phyloP scores from a whole-genome alignment of 1,140 invertebrate genomes.

The Chelonus insularis region DNA sequence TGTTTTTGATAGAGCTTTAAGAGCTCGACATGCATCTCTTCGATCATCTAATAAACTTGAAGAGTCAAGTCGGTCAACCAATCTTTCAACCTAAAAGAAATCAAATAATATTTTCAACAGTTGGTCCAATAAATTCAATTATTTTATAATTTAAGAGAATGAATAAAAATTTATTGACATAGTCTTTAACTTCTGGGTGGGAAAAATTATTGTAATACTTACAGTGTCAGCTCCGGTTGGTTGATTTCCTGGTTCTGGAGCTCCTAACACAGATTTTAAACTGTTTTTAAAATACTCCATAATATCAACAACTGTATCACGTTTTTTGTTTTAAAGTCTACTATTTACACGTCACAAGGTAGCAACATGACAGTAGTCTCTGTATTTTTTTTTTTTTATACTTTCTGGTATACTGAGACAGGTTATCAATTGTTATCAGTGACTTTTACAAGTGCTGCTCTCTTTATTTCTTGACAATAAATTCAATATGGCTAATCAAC shows the following conservation, averaged over 20 bases:
- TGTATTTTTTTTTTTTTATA: background rate
- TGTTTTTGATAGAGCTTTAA: constrained; percentile 92
- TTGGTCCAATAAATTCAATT: background rate
- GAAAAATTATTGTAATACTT: constrained; percentile 39
- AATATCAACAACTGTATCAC: constrained; percentile 6
- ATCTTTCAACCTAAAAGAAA: constrained; percentile 78
- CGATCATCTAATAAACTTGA: constrained; percentile 93
- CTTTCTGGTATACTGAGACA: background rate
- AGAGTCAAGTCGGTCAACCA: constrained; percentile 89
- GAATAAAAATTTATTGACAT: background rate
- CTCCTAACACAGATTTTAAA: constrained; percentile 86
- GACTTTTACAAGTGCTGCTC: too few relatives aligned
- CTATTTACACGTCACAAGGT: too few relatives aligned
- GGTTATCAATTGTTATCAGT: too few relatives aligned
- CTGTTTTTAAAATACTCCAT: constrained; percentile 90
- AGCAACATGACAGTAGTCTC: too few relatives aligned
- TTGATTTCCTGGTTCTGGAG: constrained; percentile 72
- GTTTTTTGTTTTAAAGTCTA: background rate
- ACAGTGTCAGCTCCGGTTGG: constrained; percentile 86
- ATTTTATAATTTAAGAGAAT: background rate
- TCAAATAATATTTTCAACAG: constrained; percentile 18
- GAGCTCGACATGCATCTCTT: constrained; percentile 91
- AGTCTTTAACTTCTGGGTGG: too few relatives aligned
- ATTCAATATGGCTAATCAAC: too few relatives aligned
- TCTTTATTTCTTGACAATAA: too few relatives aligned